These are phyloP conservation scores for Squalus acanthias DNA, from an alignment of 2,797 vertebrate genomes.

Conservation along the genomic window DNA sequence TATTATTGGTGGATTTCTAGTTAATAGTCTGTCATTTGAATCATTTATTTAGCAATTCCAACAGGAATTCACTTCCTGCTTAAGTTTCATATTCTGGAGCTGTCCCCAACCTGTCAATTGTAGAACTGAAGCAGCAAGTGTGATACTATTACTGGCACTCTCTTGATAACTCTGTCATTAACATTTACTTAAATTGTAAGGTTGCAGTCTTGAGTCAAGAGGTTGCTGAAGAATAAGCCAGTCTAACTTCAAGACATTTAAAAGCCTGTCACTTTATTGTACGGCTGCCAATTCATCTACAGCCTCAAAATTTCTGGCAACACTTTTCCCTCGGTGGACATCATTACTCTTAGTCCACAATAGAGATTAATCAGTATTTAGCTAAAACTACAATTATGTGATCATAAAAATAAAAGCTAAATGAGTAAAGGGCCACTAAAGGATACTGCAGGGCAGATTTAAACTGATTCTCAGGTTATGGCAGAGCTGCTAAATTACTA, in stretches of 20 bases:
- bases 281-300: neutral
- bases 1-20: neutral
- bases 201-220: neutral
- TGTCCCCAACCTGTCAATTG: constrained; percentile 22
- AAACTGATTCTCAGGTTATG: neutral
- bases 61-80: constrained; percentile 6
- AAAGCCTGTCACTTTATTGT: neutral
- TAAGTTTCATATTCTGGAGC: constrained; percentile 11
- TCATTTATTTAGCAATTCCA: neutral
- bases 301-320: neutral
- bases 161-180: constrained; percentile 13
- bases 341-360: neutral
- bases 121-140: neutral
- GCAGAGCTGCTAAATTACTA: neutral
- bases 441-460: neutral
- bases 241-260: neutral
- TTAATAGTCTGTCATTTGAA: neutral
- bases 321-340: neutral
- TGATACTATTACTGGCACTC: neutral
- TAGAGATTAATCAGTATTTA: neutral
- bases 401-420: neutral
- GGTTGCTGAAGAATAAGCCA: neutral
- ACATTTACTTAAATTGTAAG: neutral
- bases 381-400: neutral
- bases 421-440: neutral